These are phyloP conservation scores for Lepisosteus oculatus DNA, from an alignment of 2,113 vertebrate genomes.

Conservation along the genomic window DNA sequence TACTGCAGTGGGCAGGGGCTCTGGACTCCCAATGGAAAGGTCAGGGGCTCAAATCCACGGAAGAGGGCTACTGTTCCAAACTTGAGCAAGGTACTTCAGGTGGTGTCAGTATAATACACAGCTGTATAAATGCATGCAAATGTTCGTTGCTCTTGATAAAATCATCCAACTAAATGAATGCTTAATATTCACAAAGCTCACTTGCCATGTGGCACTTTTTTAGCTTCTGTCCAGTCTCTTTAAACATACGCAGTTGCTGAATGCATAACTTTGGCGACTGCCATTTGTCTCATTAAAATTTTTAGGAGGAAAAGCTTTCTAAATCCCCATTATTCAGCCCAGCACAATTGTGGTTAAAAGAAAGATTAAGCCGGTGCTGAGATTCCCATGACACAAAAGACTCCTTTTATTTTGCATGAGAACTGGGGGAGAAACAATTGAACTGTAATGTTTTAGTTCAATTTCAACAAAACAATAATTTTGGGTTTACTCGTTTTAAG, in stretches of 20 bases:
- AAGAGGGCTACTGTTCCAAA: no score
- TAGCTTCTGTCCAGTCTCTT: neutral
- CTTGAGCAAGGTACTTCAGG: no score
- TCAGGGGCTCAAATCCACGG: no score
- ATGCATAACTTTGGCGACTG: slow-evolving; percentile 37
- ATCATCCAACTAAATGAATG: neutral
- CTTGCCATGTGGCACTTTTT: slow-evolving; percentile 1
- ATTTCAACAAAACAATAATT: slow-evolving; percentile 30
- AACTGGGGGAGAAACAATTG: slow-evolving; percentile 29
- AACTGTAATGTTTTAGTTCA: slow-evolving; percentile 48
- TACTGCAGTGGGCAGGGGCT: no score
- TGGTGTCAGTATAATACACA: no score
- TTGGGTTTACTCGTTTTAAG: neutral
- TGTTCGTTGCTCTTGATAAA: neutral
- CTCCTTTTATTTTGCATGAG: slow-evolving; percentile 19
- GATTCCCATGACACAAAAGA: slow-evolving; percentile 57
- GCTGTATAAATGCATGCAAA: neutral
- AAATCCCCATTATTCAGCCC: slow-evolving; percentile 54
- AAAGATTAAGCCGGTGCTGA: slow-evolving; percentile 44
- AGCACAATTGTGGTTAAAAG: slow-evolving; percentile 43
- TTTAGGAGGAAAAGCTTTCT: slow-evolving; percentile 41
- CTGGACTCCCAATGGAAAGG: no score
- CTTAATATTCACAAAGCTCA: neutral
- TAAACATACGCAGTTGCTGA: slow-evolving; percentile 24
- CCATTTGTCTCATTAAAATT: slow-evolving; percentile 31